These are phyloP conservation scores for Mimachlamys varia DNA, from an alignment of 2,888 invertebrate genomes.

Conservation along the genomic window DNA sequence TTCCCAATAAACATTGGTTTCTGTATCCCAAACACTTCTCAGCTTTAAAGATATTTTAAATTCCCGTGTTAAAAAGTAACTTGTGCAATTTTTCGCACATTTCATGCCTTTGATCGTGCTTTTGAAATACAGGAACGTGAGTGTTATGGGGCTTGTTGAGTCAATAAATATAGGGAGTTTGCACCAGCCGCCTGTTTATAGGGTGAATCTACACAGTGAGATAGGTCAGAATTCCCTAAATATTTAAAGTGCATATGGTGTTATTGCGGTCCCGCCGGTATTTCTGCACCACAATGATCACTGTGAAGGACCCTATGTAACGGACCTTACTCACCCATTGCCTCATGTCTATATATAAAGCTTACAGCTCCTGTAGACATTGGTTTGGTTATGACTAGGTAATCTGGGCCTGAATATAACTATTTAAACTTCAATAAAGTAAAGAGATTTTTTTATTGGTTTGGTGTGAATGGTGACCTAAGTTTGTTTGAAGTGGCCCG, in stretches of 20 bases:
- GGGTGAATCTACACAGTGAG: neutral
- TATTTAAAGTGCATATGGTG: neutral
- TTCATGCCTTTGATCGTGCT: neutral
- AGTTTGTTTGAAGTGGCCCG: neutral
- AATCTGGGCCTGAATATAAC: neutral
- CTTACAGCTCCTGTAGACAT: neutral
- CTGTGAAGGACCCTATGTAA: neutral
- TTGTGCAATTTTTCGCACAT: neutral
- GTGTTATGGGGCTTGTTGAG: neutral
- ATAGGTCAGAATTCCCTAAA: neutral
- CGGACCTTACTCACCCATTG: neutral
- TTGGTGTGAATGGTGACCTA: neutral
- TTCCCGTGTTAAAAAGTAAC: neutral
- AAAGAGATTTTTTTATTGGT: neutral
- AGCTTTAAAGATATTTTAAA: neutral
- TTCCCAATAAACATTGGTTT: neutral
- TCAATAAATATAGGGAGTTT: constrained; percentile 4
- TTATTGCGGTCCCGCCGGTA: neutral
- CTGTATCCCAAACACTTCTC: neutral
- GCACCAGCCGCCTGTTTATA: constrained; percentile 5
- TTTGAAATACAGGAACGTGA: constrained; percentile 2
- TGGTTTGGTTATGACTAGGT: neutral
- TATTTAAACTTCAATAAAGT: neutral
- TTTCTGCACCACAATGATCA: neutral
- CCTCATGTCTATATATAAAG: neutral